phyloP scores from a whole-genome alignment of 2,113 vertebrate species.

The Melanotaenia duboulayi region DNA sequence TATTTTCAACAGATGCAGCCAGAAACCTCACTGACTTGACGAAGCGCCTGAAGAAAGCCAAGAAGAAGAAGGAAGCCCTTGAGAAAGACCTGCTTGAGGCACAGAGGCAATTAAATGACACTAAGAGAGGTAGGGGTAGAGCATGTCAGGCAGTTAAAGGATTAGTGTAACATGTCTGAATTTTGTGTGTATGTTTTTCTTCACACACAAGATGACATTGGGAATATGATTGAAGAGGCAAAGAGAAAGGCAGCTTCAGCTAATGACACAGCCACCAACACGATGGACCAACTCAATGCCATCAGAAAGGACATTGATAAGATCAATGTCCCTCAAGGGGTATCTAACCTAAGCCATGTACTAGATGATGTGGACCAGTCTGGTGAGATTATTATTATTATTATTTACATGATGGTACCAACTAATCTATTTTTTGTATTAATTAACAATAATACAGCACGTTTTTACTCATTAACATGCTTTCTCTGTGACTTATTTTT shows the following conservation, averaged over 20 bases:
- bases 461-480: neutral
- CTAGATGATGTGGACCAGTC: constrained; percentile 74
- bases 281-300: constrained; percentile 83
- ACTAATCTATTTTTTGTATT: neutral
- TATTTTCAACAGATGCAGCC: constrained; percentile 74
- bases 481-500: constrained; percentile 14
- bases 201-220: constrained; percentile 82
- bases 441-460: neutral
- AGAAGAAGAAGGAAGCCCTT: constrained; percentile 82
- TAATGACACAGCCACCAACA: constrained; percentile 73
- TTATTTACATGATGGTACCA: too few species aligned
- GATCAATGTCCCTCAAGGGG: constrained; percentile 71
- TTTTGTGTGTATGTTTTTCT: neutral
- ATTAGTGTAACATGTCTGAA: neutral
- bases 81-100: constrained; percentile 78
- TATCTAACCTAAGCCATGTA: constrained; percentile 56
- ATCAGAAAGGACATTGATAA: constrained; percentile 86
- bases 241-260: constrained; percentile 83
- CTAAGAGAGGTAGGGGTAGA: constrained; percentile 86
- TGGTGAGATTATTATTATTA: constrained; percentile 63
- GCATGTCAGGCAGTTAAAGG: neutral
- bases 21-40: constrained; percentile 79
- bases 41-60: constrained; percentile 77
- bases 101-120: constrained; percentile 76
- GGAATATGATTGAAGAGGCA: constrained; percentile 80